Base-by-base conservation (phyloP, 2,797 vertebrate genomes). In the Aulostomus chinensis region DNA sequence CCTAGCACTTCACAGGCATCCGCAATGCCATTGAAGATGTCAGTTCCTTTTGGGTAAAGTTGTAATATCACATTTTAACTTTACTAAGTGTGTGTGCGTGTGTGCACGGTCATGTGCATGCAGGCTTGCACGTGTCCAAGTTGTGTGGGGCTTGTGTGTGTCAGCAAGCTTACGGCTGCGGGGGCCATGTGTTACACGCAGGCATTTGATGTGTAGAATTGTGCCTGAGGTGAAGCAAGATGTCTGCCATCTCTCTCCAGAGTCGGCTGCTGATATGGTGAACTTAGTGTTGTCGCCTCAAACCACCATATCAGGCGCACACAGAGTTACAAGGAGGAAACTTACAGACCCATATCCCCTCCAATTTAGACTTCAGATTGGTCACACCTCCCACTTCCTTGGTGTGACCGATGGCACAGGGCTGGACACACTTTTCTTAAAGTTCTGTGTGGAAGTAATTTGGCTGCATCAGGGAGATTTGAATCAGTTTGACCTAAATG, bases 131-230 rank as follows among this genome's bases (percentile, higher is more conserved):
- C 54, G 56, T 68, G 70, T 45, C 25, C 38, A 46, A 38, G 59
- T 56, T 56, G 47, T 37, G 53, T 14, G 18, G 5, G 28, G 15
- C 21, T 25, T 17, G 40, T 30, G 78, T 68, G 72, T 80, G 68
- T 85, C 58, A 80, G 83, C 43, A 62, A 68, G 80, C 71, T 78
- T 68, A 53, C 58, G 67, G 83, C 87, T 80, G 71, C 47, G 9
- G 81, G 85, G 83, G 71, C 67, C 58, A 34, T 67, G 84, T 85
- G 85, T 86, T 86, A 85, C 72, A 83, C 68, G 57, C 70, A 73
- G 72, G 49, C 67, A 88, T 91, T 91, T 91, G 87, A 91, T 86
- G 88, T 90, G 78, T 59, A 66, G 85, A 85, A 88, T 65, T 63
- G 59, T 71, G 86, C 89, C 89, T 48, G 76, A 73, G 86, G 89